Evolutionary conservation across 2,797 vertebrate genomes (phyloP).

Genomic region (Apodemus agrarius): DNA sequence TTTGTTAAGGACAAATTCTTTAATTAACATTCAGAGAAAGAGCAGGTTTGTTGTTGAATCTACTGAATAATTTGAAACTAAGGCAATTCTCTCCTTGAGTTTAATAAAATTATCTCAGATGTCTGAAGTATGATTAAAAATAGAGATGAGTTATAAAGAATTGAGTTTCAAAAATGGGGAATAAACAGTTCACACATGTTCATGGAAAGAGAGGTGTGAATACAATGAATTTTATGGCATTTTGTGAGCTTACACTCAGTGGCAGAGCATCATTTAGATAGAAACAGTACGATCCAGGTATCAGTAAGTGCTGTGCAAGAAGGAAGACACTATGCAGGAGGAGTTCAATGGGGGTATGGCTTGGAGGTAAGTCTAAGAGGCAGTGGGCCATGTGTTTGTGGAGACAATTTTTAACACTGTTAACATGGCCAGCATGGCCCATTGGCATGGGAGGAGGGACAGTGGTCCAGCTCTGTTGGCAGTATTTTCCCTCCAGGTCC

Average conservation of each 20-base stretch:
- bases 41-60: background rate
- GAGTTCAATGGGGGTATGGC: background rate
- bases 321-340: background rate
- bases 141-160: background rate
- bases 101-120: background rate
- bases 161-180: background rate
- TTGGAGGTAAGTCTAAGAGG: background rate
- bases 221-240: background rate
- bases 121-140: slow-evolving; percentile 3
- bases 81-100: background rate
- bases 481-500: background rate
- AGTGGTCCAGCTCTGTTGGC: background rate
- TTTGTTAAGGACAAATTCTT: background rate
- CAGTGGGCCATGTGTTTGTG: background rate
- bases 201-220: background rate
- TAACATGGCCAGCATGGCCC: background rate
- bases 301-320: background rate
- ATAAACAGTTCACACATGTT: background rate
- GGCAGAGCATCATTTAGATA: background rate
- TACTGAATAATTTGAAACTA: background rate
- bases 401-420: background rate
- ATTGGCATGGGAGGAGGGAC: background rate
- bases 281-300: background rate
- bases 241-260: background rate
- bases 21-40: slow-evolving; percentile 15